Conservation (phyloP, 2,888 invertebrate species). For the Epistrophe eligans region DNA sequence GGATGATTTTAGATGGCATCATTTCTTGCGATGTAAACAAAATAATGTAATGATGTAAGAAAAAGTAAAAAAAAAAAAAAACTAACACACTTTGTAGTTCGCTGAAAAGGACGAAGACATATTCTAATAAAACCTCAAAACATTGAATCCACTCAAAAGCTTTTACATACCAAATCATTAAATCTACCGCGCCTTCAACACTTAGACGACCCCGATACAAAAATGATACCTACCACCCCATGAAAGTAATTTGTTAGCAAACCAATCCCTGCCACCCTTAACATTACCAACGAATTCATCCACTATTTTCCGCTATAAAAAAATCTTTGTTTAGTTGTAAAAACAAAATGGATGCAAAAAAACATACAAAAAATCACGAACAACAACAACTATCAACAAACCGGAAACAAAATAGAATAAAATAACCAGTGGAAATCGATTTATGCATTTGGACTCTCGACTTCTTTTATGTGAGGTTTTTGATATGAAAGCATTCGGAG, state of each 20-base stretch:
- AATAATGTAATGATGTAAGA: not conserved
- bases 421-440: slow-evolving; percentile 67
- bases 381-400: slow-evolving; percentile 48
- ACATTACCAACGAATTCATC: slow-evolving; percentile 8
- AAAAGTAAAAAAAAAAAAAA: not conserved
- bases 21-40: slow-evolving; percentile 9
- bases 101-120: not conserved
- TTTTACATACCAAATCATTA: slow-evolving; percentile 47
- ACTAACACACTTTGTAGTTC: not conserved
- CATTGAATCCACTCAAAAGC: slow-evolving; percentile 46
- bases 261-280: not conserved
- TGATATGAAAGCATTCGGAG: slow-evolving; percentile 61
- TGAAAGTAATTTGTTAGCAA: slow-evolving; percentile 40
- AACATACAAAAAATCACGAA: not conserved
- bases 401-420: slow-evolving; percentile 63
- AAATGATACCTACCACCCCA: not conserved
- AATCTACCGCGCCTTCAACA: not conserved
- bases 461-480: slow-evolving; percentile 54
- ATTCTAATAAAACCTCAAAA: slow-evolving; percentile 48
- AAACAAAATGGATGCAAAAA: slow-evolving; percentile 28
- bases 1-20: not conserved
- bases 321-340: slow-evolving; percentile 43
- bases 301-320: slow-evolving; percentile 21
- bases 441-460: slow-evolving; percentile 62
- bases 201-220: slow-evolving; percentile 5